Conservation (phyloP, 2,888 invertebrate species). For the Drosophila borealis region DNA sequence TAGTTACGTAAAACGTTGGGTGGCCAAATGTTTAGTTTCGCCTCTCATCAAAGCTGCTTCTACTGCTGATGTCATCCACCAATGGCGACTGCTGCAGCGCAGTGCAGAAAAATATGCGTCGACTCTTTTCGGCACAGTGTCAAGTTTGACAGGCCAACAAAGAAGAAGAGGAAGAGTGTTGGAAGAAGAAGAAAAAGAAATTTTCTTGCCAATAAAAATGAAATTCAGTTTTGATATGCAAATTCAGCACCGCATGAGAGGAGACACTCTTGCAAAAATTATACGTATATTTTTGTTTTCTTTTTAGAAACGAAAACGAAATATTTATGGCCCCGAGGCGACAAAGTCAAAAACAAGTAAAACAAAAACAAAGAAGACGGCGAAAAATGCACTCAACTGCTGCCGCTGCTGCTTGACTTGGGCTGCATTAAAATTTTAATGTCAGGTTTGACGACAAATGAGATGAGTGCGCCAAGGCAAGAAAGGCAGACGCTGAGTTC, state of each 20-base stretch:
- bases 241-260: slow-evolving; percentile 32
- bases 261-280: slow-evolving; percentile 39
- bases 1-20: slow-evolving; percentile 47
- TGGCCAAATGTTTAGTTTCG: slow-evolving; percentile 24
- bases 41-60: slow-evolving; percentile 6
- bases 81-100: slow-evolving; percentile 28
- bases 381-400: slow-evolving; percentile 35
- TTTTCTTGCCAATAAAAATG: slow-evolving; percentile 45
- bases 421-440: slow-evolving; percentile 58
- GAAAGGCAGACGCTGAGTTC: slow-evolving; percentile 14
- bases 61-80: slow-evolving; percentile 43
- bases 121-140: slow-evolving; percentile 47
- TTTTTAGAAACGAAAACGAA: slow-evolving; percentile 56
- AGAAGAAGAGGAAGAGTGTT: not conserved
- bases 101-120: slow-evolving; percentile 24
- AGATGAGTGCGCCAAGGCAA: slow-evolving; percentile 31
- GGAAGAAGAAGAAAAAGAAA: slow-evolving; percentile 23
- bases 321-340: slow-evolving; percentile 72
- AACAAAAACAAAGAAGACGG: slow-evolving; percentile 16
- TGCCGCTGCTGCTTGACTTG: not conserved
- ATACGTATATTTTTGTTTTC: slow-evolving; percentile 18
- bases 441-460: slow-evolving; percentile 68
- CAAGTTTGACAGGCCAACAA: slow-evolving; percentile 34
- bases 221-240: slow-evolving; percentile 50
- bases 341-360: slow-evolving; percentile 50